Evolutionary conservation across 1,140 invertebrate species (phyloP).

Genomic region (Cryptotermes secundus): DNA sequence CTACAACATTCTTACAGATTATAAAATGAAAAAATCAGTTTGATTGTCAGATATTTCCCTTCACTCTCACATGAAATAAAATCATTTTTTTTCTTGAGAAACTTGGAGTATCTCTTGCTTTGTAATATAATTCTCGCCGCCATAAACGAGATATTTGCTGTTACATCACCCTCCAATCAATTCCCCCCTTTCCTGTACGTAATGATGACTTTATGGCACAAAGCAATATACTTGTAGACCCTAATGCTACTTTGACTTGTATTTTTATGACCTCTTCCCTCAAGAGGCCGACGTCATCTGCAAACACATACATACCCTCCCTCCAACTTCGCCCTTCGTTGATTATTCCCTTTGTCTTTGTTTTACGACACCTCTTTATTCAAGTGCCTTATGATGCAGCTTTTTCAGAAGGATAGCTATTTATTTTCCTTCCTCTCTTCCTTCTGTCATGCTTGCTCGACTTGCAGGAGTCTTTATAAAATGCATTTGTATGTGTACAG

Average conservation of each 20-base stretch:
- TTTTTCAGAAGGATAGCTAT: background rate
- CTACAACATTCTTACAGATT: too few relatives aligned
- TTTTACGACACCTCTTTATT: background rate
- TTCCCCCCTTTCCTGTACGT: conserved; percentile 43
- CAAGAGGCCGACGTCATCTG: background rate
- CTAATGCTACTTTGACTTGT: background rate
- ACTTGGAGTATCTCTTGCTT: background rate
- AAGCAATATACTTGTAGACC: conserved; percentile 9
- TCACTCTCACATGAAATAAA: too few relatives aligned
- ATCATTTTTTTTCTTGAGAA: too few relatives aligned
- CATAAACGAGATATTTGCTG: background rate
- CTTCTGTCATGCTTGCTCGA: background rate
- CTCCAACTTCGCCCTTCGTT: background rate
- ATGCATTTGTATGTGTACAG: too few relatives aligned
- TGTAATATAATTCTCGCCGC: background rate
- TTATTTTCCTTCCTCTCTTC: background rate
- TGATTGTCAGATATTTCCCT: too few relatives aligned
- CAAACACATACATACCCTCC: background rate
- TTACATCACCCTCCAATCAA: conserved; percentile 12
- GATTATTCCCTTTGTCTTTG: conserved; percentile 12
- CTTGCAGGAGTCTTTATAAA: too few relatives aligned
- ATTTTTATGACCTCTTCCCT: background rate
- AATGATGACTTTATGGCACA: background rate
- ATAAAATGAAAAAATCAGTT: too few relatives aligned
- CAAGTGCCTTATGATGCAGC: background rate